Conservation (phyloP, 2,113 vertebrate species). For the Macrotus californicus region DNA sequence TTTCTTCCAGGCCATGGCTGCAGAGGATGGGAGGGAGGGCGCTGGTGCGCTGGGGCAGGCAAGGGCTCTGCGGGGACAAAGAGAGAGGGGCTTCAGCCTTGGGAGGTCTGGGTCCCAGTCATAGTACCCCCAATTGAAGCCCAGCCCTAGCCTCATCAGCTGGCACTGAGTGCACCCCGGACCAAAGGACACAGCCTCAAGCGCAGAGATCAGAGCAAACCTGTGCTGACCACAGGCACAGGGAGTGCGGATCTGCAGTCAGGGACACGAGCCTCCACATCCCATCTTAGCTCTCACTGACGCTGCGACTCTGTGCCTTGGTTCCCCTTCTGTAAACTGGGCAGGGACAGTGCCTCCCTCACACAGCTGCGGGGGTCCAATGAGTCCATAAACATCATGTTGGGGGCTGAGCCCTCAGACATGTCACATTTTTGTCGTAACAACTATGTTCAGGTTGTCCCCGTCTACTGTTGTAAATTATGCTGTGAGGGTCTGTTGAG, state of each 20-base stretch:
- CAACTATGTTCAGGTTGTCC: not conserved
- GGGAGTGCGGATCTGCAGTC: fast-evolving
- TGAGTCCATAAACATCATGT: fast-evolving
- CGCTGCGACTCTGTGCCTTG: not conserved
- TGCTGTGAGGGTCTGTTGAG: not conserved
- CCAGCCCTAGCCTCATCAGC: not conserved
- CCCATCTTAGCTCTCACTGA: fast-evolving
- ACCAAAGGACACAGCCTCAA: not conserved
- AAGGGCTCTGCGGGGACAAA: not conserved
- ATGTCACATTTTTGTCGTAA: not conserved
- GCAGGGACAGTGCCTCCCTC: fast-evolving
- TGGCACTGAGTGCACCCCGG: not conserved
- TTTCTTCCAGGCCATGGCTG: slow-evolving; percentile 55
- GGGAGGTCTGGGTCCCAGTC: not conserved
- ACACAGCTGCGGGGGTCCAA: too few species aligned
- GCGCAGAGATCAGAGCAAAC: not conserved
- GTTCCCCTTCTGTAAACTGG: not conserved
- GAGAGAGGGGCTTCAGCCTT: not conserved
- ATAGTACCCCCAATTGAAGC: fast-evolving
- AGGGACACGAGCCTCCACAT: fast-evolving
- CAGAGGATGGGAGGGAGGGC: not conserved
- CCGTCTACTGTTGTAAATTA: not conserved
- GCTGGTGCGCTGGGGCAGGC: not conserved
- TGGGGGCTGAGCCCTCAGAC: not conserved
- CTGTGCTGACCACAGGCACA: fast-evolving